Base-by-base conservation (phyloP, 1,140 invertebrate species). In the Platyura marginata region DNA sequence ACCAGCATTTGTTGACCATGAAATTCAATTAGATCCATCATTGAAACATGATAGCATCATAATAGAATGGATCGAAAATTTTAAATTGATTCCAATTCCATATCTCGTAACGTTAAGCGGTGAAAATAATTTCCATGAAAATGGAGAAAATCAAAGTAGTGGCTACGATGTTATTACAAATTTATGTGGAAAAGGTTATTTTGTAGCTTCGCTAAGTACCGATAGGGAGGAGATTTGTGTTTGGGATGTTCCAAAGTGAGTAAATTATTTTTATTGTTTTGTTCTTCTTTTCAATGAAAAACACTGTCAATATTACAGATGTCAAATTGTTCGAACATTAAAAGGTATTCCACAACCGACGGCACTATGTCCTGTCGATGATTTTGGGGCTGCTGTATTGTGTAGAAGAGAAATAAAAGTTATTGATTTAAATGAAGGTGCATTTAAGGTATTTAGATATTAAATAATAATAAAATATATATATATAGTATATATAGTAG, bases 361-460 rank as follows among this genome's bases (percentile, higher is more conserved):
- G 21, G 74, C 73, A 48, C 54, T 81, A 49, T 72, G 77, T 48
- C 72, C 76, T 20, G 77, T 81, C 38, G 75, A 87, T 54, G 70
- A 76, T 49, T 71, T 70, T 49, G 70, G 72, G 44, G 83, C 79
- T 45, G 74, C 88, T 45, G 80, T 88, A 32, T 63, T 90, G 15
- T 88, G 84, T 57, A 70, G 79, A 40, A 62, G 86, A 19, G 83
- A 90, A 58, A 69, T 90, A 4, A 68, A 73, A 45, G 72, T 87
- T 13, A 86, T 82, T 50, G 75, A 90, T 62, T 61, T 90, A 11
- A 72, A 87, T 53, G 69, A 72, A 56, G 84, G 83, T 42, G 63
- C 54, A 48, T 59, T 58, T 33, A 59, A 58, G 56, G 59, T 61
- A 33, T n/a, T n/a, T n/a, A n/a, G n/a, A n/a, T n/a, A n/a, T n/a